These are phyloP conservation scores for Drosophila kurseongensis DNA, from an alignment of 1,140 invertebrate genomes.

Conservation along the genomic window DNA sequence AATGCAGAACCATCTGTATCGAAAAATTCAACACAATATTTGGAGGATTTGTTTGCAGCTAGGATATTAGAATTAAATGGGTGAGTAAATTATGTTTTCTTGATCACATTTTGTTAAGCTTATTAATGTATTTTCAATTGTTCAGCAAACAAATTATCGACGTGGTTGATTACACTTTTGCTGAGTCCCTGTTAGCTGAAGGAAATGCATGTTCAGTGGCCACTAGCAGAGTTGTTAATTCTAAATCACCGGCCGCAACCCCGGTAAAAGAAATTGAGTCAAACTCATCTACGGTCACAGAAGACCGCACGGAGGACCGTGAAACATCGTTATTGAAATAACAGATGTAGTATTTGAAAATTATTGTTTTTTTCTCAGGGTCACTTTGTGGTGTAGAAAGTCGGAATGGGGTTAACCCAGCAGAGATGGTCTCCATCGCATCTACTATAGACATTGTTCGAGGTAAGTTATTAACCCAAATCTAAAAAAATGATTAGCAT, in stretches of 20 bases:
- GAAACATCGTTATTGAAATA: too few species aligned
- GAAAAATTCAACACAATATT: background rate
- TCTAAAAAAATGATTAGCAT: fast-evolving
- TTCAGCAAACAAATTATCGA: background rate
- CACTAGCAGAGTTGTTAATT: background rate
- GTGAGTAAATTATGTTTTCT: background rate
- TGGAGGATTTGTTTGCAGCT: background rate
- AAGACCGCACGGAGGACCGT: background rate
- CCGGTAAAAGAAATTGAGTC: background rate
- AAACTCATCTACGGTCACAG: background rate
- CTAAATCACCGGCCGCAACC: background rate
- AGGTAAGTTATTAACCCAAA: background rate
- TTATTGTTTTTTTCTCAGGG: background rate
- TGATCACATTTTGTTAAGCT: background rate
- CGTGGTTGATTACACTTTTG: background rate
- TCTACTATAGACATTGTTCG: background rate
- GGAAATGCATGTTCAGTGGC: background rate
- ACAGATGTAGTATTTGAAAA: background rate
- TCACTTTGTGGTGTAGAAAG: background rate
- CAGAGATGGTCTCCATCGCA: background rate
- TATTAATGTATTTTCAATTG: too few species aligned
- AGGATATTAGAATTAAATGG: background rate
- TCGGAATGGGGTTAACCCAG: background rate
- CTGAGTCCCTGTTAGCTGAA: background rate
- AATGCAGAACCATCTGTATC: background rate